Evolutionary conservation across 2,888 invertebrate genomes (phyloP), one percentile per base, ranked within the genome.

Genomic region (Cistogaster globosa): DNA sequence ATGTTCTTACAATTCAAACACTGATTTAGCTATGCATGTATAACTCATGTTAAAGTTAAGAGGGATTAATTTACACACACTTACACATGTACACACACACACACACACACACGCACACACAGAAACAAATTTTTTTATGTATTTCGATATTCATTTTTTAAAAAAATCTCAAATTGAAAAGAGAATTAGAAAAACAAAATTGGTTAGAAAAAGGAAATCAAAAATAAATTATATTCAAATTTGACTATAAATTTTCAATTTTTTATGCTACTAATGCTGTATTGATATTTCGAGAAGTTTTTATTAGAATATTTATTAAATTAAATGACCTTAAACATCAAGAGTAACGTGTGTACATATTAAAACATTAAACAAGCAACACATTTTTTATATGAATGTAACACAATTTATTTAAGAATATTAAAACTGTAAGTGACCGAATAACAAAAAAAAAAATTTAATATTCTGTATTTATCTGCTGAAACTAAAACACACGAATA

Each of bases 151-250:
- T n/a, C 55, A 48, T 36, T 42, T 14, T 38, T 45, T 67, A 57
- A 63, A 55, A 58, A 36, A 14, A 22, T 26, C 38, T 62, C 1
- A 12, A 42, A 11, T 36, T 51, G 22, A n/a, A 72, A 48, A 80
- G 20, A 12, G 38, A 20, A 58, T 51, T n/a, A 45, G 38, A 45
- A 32, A 63, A 16, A 57, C 3, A 55, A 67, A 67, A 20, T 18
- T 60, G 55, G 14, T 65, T 16, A 55, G 8, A 16, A 42, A 80
- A 14, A 74, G 69, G 65, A 83, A 83, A 83, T 83, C 65, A 77
- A 71, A 77, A 77, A 71, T 62, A 75, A 75, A 75, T 75, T 69
- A 58, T 62, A 63, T 71, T 48, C 71, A 58, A 76, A 82, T 71
- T 82, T 65, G 48, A 63, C 71, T 69, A 63, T 51, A 71, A 57